phyloP scores from a whole-genome alignment of 1,140 invertebrate species.

The Zaprionus nigranus region DNA sequence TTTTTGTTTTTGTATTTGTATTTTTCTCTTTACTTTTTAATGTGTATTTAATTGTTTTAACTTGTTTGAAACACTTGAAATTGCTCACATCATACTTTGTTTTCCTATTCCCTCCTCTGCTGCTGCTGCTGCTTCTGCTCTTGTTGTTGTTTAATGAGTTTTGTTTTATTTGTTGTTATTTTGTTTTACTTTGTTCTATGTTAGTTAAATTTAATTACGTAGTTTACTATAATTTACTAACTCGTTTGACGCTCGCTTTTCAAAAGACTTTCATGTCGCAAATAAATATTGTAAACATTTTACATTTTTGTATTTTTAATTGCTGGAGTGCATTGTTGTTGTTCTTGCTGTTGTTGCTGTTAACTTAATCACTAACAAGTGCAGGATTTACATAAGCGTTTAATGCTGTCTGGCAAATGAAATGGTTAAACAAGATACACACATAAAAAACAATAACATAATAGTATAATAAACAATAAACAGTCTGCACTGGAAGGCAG shows the following conservation, averaged over 20 bases:
- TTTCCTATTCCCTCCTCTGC: conserved; percentile 30
- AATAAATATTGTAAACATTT: conserved; percentile 38
- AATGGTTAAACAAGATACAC: conserved; percentile 31
- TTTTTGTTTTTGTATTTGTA: conserved; percentile 5
- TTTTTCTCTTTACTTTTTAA: conserved; percentile 40
- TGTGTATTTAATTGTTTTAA: conserved; percentile 52
- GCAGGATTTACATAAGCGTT: conserved; percentile 79
- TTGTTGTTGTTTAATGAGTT: conserved; percentile 34
- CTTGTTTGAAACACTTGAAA: conserved; percentile 80
- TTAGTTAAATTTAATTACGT: conserved; percentile 52
- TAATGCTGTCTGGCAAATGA: conserved; percentile 69
- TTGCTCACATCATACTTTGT: conserved; percentile 73
- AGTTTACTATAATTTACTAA: conserved; percentile 72
- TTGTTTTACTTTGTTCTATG: conserved; percentile 63
- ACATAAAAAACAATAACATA: conserved; percentile 60
- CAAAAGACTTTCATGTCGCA: conserved; percentile 57
- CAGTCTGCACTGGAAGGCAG: conserved; percentile 26
- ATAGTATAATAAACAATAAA: conserved; percentile 62
- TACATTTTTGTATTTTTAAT: conserved; percentile 24
- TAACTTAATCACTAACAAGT: conserved; percentile 77
- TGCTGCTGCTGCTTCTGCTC: conserved; percentile 11
- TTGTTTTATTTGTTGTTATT: conserved; percentile 56
- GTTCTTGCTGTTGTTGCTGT: conserved; percentile 6
- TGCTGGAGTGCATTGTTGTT: conserved; percentile 23
- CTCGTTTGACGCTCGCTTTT: conserved; percentile 69